Evolutionary conservation across 2,888 invertebrate species (phyloP).

Genomic region (Plebejus anna): DNA sequence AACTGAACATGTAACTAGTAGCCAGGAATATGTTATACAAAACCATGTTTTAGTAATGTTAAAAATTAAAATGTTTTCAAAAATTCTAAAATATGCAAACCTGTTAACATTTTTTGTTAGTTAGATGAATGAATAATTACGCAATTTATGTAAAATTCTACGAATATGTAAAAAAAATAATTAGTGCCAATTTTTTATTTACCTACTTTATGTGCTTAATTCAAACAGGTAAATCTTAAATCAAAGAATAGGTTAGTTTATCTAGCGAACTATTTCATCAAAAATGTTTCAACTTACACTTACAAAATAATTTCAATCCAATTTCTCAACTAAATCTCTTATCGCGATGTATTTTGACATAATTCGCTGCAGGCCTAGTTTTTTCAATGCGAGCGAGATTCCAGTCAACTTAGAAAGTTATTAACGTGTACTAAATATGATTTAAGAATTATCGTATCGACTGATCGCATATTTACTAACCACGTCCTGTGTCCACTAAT

Average conservation of each 20-base stretch:
- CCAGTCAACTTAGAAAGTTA: neutral
- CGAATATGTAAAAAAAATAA: too few species aligned
- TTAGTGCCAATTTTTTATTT: too few species aligned
- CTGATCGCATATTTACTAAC: neutral
- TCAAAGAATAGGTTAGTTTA: neutral
- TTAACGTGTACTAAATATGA: neutral
- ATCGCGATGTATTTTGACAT: constrained; percentile 16
- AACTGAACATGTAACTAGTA: neutral
- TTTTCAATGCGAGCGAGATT: neutral
- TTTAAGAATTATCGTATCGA: neutral
- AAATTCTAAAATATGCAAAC: neutral
- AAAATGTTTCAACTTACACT: neutral
- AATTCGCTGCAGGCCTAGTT: constrained; percentile 11
- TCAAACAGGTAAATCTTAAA: too few species aligned
- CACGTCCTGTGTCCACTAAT: neutral
- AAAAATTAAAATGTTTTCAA: neutral
- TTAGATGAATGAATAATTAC: neutral
- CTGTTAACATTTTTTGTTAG: neutral
- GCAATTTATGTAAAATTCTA: neutral
- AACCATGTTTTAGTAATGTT: neutral
- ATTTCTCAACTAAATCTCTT: neutral
- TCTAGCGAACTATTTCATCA: neutral
- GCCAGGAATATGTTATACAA: neutral
- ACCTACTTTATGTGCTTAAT: too few species aligned
- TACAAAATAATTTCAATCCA: neutral